Conservation (phyloP, 1,140 invertebrate genomes). For the Proctacanthus coquilletti region DNA sequence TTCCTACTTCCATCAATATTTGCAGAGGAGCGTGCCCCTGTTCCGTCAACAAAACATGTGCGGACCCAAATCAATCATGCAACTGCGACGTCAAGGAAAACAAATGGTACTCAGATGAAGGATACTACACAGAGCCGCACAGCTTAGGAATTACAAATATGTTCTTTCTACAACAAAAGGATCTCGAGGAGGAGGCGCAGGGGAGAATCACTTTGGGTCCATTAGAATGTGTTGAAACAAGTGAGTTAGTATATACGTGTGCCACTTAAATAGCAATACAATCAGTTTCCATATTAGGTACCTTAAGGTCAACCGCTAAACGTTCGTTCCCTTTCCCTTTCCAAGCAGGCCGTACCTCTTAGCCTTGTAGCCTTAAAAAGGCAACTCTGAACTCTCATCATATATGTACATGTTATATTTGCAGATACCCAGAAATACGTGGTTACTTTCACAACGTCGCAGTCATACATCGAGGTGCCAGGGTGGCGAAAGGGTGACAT, state of each 20-base stretch:
- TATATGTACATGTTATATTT: too few relatives aligned
- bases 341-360: too few relatives aligned
- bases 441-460: conserved; percentile 82
- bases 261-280: conserved; percentile 2
- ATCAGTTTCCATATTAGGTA: not conserved
- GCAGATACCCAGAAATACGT: conserved; percentile 81
- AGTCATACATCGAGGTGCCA: conserved; percentile 81
- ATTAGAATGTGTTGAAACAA: conserved; percentile 84
- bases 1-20: not conserved
- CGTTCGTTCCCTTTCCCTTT: too few relatives aligned
- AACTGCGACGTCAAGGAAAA: conserved; percentile 72
- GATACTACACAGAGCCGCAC: conserved; percentile 57
- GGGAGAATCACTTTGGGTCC: conserved; percentile 78
- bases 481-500: conserved; percentile 85
- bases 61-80: conserved; percentile 62
- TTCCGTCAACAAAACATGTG: conserved; percentile 59
- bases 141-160: conserved; percentile 81
- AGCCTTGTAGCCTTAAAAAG: too few relatives aligned
- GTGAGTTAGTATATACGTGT: conserved; percentile 39
- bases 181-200: conserved; percentile 61
- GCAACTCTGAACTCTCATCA: too few relatives aligned
- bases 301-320: too few relatives aligned
- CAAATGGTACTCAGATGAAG: conserved; percentile 78
- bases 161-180: conserved; percentile 73
- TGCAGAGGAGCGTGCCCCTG: conserved; percentile 48